Evolutionary conservation across 1,140 invertebrate genomes (phyloP).

Genomic region (Conus betulinus): DNA sequence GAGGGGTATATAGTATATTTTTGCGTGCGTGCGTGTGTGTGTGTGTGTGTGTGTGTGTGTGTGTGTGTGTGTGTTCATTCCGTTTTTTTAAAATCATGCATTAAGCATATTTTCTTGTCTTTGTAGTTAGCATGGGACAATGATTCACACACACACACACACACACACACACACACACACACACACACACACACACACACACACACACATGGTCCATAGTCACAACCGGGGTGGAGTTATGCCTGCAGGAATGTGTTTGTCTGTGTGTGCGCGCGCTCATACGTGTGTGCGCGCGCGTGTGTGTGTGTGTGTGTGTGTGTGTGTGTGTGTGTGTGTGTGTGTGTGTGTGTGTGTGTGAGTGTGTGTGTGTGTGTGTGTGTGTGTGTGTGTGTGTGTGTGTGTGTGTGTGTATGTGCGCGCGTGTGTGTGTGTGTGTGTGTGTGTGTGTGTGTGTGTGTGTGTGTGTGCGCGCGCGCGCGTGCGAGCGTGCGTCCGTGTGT

Average conservation of each 20-base stretch:
- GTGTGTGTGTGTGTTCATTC: not conserved
- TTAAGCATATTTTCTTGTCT: not conserved
- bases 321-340: not conserved
- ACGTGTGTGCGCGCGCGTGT: not conserved
- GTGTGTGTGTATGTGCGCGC: not conserved
- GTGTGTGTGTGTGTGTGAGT: slow-evolving; percentile 22
- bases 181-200: too few species aligned
- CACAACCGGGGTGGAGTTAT: too few species aligned
- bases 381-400: slow-evolving; percentile 4
- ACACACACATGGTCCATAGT: too few species aligned
- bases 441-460: not conserved
- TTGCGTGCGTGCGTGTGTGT: too few species aligned
- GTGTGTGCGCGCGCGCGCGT: not conserved
- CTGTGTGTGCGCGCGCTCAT: too few species aligned
- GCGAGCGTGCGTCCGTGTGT: too few species aligned
- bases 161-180: too few species aligned
- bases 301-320: not conserved
- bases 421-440: slow-evolving; percentile 9
- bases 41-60: not conserved
- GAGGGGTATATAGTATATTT: too few species aligned
- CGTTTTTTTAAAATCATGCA: not conserved
- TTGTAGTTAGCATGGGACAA: too few species aligned
- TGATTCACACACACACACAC: too few species aligned
- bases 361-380: slow-evolving; percentile 7
- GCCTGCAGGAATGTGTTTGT: too few species aligned